Conservation (phyloP, 2,797 vertebrate species). For the Cephalopachus bancanus region DNA sequence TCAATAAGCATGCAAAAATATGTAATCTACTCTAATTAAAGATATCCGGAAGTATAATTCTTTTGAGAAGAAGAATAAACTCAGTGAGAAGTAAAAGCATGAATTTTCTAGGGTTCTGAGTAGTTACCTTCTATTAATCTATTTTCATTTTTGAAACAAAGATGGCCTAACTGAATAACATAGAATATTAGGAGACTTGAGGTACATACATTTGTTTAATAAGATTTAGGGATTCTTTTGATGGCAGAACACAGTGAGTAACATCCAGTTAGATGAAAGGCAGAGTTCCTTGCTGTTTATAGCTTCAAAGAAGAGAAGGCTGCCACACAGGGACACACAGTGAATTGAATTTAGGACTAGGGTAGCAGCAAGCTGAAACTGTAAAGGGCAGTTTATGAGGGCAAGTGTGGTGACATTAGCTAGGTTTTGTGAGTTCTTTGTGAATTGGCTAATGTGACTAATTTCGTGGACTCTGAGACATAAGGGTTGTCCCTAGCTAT, state of each 20-base stretch:
- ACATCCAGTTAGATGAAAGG: background rate
- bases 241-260: background rate
- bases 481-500: background rate
- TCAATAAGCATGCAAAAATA: background rate
- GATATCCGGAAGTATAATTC: background rate
- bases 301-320: background rate
- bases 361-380: accelerated
- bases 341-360: background rate
- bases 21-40: background rate
- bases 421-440: background rate
- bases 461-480: background rate
- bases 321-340: background rate
- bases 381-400: background rate
- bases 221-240: background rate
- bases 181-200: background rate
- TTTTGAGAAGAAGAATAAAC: background rate
- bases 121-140: background rate
- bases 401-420: background rate
- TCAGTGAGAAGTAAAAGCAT: background rate
- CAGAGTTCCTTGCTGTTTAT: background rate
- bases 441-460: background rate
- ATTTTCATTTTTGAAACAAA: background rate
- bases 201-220: background rate
- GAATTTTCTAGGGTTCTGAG: background rate
- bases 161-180: background rate